Evolutionary conservation across 2,888 invertebrate species (phyloP), one percentile per base, ranked within the genome.

Genomic region (Trichopria drosophilae): DNA sequence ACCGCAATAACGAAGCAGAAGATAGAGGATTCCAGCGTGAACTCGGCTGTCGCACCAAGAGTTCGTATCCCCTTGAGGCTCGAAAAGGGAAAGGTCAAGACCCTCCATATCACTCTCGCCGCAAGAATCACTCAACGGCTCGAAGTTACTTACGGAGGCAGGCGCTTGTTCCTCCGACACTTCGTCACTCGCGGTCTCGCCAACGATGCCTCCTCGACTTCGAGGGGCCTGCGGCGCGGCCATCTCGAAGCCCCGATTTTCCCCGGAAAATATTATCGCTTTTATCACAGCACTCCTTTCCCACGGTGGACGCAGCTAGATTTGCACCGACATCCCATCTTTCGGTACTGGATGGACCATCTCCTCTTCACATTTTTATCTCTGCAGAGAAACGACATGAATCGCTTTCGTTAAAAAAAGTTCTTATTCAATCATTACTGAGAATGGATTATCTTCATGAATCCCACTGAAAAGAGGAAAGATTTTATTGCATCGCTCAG

Each of bases 71-170:
- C 41, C 65, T 40, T 83, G 83, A 39, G 84, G 84, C 70, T 85
- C 85, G 71, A 85, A 85, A 61, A 85, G 75, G 55, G 84, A 79
- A 67, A 85, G 77, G 75, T 85, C 85, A 61, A 85, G 77, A 56
- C 84, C 84, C 60, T 84, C 84, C 82, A 85, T 82, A 72, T 85
- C 84, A 71, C 73, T 75, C 59, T 75, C 75, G 71, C 83, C 82
- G 67, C 82, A 83, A 47, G 82, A 82, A 60, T 83, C 83, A 50
- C 82, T 82, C 64, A 82, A 78, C 26, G 82, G 82, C 62, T 82
- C 82, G 63, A 81, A 81, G 63, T 80, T 76, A 66, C 63, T 66
- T 41, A 58, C 43, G 51, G 53, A 51, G 53, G 52, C 35, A 35
- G 59, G 52, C 62, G 53, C 57, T 37, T 48, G 43, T 44, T 59